Evolutionary conservation across 2,797 vertebrate species (phyloP), one percentile per base, ranked within the genome.

Genomic region (Crypturellus tataupa): DNA sequence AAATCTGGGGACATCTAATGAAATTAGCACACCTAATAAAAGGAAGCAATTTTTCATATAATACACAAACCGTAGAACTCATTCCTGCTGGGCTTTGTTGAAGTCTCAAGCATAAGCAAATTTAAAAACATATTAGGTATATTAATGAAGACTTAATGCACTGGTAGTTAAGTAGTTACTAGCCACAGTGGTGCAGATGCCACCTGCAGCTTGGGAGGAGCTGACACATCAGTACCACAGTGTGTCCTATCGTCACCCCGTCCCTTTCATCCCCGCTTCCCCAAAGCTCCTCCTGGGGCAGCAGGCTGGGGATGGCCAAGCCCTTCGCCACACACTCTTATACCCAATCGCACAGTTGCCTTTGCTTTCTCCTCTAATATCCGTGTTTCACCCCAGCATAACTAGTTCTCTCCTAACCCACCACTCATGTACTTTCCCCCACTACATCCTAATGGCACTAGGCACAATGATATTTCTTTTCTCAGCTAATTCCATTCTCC

Each of bases 61-160:
- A 18, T 17, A 18, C 42, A 79, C 42, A 84, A 90, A 37, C 73
- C 91, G 42, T 75, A 76, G 77, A 91, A 93, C 37, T 87, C 49
- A n/a, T 33, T 92, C 77, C 82, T 79, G 46, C n/a, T 0, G 1
- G 80, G 67, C 46, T 91, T 78, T 29, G 6, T 13, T 37, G 55
- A 92, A 93, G 83, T 69, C 85, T 87, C 53, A 82, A 77, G 64
- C 47, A 89, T 87, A 80, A 92, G 87, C 51, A 80, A 80, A 89
- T 91, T 91, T 69, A 80, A 72, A 84, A 91, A 85, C 7, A 15
- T 63, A 79, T 73, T 73, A 91, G 25, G 29, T 84, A 12, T 59
- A 63, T 81, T 56, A 88, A 59, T 11, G 19, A 39, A 90, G 42
- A 42, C 42, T 94, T 59, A 81, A 86, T 31, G 62, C 49, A 49